These are phyloP conservation scores for Achroia grisella DNA, from an alignment of 1,140 invertebrate genomes.

Conservation along the genomic window DNA sequence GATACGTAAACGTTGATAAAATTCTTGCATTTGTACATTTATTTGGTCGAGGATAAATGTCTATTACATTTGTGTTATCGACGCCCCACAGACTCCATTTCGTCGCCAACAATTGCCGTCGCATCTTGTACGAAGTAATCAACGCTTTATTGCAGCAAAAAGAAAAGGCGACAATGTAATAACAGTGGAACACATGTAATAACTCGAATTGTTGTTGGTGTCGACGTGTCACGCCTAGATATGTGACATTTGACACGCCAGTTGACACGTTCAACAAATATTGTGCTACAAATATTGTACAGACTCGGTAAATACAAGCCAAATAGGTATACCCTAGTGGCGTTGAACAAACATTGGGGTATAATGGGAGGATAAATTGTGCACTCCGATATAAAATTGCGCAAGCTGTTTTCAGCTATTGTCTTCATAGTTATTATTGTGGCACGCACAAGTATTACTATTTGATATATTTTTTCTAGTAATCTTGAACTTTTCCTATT, in stretches of 20 bases:
- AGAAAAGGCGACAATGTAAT: conserved; percentile 55
- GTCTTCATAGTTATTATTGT: conserved; percentile 27
- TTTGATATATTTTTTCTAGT: conserved; percentile 2
- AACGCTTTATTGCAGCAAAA: conserved; percentile 57
- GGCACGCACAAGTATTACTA: conserved; percentile 43
- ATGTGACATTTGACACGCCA: conserved; percentile 52
- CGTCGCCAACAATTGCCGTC: conserved; percentile 29
- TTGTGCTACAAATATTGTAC: conserved; percentile 60
- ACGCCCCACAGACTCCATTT: conserved; percentile 40
- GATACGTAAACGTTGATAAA: too few species aligned
- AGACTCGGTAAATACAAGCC: conserved; percentile 58
- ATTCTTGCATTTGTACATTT: too few species aligned
- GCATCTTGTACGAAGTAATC: conserved; percentile 41
- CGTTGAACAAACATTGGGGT: conserved; percentile 32
- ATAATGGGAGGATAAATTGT: conserved; percentile 43
- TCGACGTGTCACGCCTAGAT: conserved; percentile 61
- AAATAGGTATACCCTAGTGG: conserved; percentile 40
- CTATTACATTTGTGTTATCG: conserved; percentile 23
- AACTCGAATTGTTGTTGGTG: conserved; percentile 43
- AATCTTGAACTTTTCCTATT: too few species aligned
- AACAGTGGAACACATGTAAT: conserved; percentile 54
- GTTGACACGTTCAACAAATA: conserved; percentile 69
- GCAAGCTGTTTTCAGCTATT: conserved; percentile 37
- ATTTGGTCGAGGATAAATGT: too few species aligned
- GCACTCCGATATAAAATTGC: conserved; percentile 56